These are phyloP conservation scores for Trachemys scripta DNA, from an alignment of 2,113 vertebrate species.

Conservation along the genomic window DNA sequence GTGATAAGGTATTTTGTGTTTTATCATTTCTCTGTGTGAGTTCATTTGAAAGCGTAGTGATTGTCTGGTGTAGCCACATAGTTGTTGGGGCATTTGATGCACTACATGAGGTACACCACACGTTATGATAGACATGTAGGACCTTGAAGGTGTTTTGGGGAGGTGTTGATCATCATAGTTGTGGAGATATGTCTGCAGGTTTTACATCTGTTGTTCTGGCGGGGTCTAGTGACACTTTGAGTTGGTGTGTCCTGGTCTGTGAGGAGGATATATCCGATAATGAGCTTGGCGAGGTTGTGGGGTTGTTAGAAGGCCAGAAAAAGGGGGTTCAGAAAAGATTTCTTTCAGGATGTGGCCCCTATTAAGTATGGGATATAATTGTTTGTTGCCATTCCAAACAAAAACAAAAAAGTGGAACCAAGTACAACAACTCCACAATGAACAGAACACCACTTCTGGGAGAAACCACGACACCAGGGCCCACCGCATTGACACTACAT, in stretches of 20 bases:
- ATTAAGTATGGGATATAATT: neutral
- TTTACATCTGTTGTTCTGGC: neutral
- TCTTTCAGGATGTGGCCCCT: neutral
- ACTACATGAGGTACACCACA: too few relatives aligned
- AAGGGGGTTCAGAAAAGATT: neutral
- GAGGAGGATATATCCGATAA: neutral
- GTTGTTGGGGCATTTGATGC: too few relatives aligned
- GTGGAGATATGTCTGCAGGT: neutral
- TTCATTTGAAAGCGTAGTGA: too few relatives aligned
- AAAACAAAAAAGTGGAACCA: neutral
- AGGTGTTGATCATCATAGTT: neutral
- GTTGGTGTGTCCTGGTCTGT: neutral
- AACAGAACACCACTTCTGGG: neutral
- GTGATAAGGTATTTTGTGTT: too few relatives aligned
- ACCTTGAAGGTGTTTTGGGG: too few relatives aligned
- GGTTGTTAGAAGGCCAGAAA: neutral
- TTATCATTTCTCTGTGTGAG: too few relatives aligned
- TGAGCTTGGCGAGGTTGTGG: neutral
- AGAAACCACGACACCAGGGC: neutral
- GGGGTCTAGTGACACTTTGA: neutral
- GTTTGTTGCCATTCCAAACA: neutral
- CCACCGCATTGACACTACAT: neutral
- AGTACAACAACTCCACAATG: neutral
- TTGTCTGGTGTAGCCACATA: too few relatives aligned
- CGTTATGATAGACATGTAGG: too few relatives aligned